A percentile compares a stretch with the other conserved stretches of the same genome.
These are phyloP conservation scores for Lamprotornis superbus DNA, from an alignment of 2,113 vertebrate genomes.

Conservation along the genomic window DNA sequence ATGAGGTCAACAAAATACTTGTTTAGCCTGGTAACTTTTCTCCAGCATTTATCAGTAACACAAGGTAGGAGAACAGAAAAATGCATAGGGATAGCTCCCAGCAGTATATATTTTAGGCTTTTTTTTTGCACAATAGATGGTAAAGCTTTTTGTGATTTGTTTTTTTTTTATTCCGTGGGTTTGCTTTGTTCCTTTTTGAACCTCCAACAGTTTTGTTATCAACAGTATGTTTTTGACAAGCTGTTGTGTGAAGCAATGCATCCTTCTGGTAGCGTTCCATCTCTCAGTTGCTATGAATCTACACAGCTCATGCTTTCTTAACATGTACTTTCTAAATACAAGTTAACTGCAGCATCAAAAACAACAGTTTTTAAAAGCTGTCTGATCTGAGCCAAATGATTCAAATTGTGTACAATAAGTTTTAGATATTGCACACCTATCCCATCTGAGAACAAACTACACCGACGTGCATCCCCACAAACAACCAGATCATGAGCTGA, in stretches of 20 bases:
- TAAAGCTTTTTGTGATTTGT: not conserved
- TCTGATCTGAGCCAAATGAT: not conserved
- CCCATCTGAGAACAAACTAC: not conserved
- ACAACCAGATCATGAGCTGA: not conserved
- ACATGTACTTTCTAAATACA: not conserved
- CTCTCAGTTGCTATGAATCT: not conserved
- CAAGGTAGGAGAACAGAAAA: not conserved
- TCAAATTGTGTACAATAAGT: not conserved
- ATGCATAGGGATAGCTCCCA: not conserved
- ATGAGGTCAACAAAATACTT: not conserved
- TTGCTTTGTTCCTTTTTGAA: not conserved
- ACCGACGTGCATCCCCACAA: rapidly evolving
- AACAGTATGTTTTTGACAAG: not conserved
- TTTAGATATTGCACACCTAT: not conserved
- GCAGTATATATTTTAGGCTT: not conserved
- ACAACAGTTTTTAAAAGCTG: not conserved
- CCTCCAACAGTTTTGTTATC: not conserved
- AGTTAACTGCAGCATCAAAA: not conserved
- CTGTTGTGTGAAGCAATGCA: not conserved
- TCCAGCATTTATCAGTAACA: not conserved
- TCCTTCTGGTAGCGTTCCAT: not conserved
- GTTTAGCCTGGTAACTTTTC: not conserved
- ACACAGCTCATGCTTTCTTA: not conserved
- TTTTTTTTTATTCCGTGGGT: not conserved
- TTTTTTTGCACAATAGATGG: not conserved